Evolutionary conservation across 35 echinoderm and acorn worm genomes (phyloP).

Genomic region (Anneissia japonica): DNA sequence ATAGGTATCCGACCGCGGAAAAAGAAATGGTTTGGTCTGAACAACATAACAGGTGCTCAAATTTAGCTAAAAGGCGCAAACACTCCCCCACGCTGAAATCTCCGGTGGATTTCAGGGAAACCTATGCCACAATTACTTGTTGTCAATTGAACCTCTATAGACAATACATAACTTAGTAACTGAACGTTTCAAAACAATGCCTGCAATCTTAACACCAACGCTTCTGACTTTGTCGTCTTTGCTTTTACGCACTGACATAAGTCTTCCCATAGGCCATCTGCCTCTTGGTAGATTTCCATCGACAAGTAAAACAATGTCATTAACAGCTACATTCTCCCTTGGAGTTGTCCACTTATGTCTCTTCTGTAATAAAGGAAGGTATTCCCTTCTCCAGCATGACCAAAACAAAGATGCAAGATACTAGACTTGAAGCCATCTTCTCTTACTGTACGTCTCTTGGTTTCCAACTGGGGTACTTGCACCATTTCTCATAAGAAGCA

Average conservation of each 20-base stretch:
- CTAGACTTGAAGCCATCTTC: constrained; percentile 51
- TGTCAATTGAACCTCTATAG: background rate
- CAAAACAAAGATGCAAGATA: constrained; percentile 48
- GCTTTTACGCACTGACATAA: constrained; percentile 4
- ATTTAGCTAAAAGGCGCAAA: too few relatives aligned
- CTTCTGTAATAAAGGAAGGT: constrained; percentile 41
- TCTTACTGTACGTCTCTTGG: constrained; percentile 19
- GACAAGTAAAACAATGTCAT: constrained; percentile 5
- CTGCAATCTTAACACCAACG: background rate
- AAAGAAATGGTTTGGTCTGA: too few relatives aligned
- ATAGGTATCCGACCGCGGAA: too few relatives aligned
- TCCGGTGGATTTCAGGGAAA: too few relatives aligned
- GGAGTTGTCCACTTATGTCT: constrained; percentile 40
- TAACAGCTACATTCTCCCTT: background rate
- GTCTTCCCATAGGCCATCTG: background rate
- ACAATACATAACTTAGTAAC: constrained; percentile 6
- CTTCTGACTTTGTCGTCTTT: constrained; percentile 11
- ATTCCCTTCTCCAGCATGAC: constrained; percentile 47
- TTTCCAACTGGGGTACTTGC: constrained; percentile 5
- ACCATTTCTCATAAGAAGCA: background rate
- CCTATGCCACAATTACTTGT: too few relatives aligned
- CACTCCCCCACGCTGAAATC: too few relatives aligned
- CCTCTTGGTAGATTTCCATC: constrained; percentile 14
- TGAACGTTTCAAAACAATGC: background rate
- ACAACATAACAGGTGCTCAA: too few relatives aligned